These are phyloP conservation scores for Phalacrocorax carbo DNA, from an alignment of 2,113 vertebrate genomes.

Conservation along the genomic window DNA sequence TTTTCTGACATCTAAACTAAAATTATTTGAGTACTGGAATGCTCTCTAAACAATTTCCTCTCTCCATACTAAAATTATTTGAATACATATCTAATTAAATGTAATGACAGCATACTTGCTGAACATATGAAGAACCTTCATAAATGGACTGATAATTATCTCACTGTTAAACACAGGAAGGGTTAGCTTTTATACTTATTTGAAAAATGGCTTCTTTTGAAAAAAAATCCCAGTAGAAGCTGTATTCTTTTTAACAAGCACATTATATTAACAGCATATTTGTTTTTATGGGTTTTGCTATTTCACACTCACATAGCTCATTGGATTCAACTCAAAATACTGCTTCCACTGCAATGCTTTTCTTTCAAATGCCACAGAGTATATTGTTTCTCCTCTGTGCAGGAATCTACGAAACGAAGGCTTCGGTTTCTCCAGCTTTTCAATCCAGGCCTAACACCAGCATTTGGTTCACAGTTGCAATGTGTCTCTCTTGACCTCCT, in stretches of 20 bases:
- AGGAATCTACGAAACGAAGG: neutral
- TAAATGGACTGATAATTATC: neutral
- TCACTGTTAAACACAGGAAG: neutral
- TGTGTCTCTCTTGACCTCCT: neutral
- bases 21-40: neutral
- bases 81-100: neutral
- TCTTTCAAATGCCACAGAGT: neutral
- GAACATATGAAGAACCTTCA: neutral
- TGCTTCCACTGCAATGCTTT: neutral
- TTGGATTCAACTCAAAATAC: neutral
- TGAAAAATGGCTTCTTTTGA: neutral
- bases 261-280: neutral
- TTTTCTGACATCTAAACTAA: neutral
- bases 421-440: neutral
- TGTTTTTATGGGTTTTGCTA: neutral
- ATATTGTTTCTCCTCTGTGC: neutral
- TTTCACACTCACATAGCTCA: neutral
- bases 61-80: neutral
- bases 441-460: neutral
- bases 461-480: neutral
- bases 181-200: neutral
- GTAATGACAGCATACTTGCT: neutral
- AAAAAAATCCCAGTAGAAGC: neutral
- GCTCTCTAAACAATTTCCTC: neutral
- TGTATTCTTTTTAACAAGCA: neutral